Evolutionary conservation across 2,113 vertebrate genomes (phyloP).

Genomic region (Callospermophilus lateralis): DNA sequence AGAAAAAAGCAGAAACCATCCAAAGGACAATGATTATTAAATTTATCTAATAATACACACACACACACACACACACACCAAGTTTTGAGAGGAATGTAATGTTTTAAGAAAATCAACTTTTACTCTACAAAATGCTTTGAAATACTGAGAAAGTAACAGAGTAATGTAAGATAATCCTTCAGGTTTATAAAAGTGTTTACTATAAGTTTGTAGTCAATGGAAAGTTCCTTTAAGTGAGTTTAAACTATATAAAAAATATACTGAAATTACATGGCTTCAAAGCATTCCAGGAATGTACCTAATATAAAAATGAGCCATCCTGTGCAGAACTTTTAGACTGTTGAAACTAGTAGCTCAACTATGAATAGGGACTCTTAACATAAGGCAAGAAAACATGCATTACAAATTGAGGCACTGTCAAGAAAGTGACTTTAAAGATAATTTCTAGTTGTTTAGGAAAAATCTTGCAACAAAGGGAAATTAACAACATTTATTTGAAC

Average conservation of each 20-base stretch:
- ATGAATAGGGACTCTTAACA: neutral
- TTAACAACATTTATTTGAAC: neutral
- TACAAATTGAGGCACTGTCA: neutral
- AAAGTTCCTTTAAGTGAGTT: neutral
- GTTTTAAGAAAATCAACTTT: neutral
- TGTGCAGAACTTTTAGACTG: neutral
- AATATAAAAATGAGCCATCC: neutral
- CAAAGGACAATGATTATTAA: neutral
- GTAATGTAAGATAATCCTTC: neutral
- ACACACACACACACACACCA: neutral
- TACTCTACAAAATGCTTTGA: constrained; percentile 31
- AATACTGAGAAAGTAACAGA: neutral
- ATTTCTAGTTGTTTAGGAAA: neutral
- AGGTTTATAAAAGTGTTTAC: neutral
- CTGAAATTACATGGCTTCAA: neutral
- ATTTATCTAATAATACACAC: neutral
- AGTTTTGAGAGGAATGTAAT: neutral
- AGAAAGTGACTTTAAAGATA: neutral
- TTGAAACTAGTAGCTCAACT: neutral
- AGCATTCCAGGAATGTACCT: neutral
- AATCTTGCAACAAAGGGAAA: neutral
- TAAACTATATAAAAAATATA: neutral
- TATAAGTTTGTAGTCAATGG: neutral
- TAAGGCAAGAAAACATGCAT: neutral
- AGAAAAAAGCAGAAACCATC: neutral